phyloP scores from a whole-genome alignment of 2,113 vertebrate species.

The Xiphophorus hellerii region DNA sequence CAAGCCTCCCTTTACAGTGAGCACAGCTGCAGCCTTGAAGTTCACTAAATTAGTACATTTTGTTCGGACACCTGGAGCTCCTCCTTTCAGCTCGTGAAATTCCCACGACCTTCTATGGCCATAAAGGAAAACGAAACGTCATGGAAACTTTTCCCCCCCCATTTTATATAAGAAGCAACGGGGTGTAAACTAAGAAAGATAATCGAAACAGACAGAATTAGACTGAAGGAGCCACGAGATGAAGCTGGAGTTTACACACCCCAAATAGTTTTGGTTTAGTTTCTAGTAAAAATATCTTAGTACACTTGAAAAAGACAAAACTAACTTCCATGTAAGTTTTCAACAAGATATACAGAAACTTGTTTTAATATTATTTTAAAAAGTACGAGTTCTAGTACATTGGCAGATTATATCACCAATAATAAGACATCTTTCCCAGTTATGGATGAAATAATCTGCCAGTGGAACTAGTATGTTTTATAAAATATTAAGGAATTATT shows the following conservation, averaged over 20 bases:
- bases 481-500: too few relatives aligned
- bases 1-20: not conserved
- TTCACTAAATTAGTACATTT: not conserved
- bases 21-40: not conserved
- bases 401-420: too few relatives aligned
- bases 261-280: too few relatives aligned
- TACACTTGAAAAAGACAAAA: too few relatives aligned
- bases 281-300: too few relatives aligned
- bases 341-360: too few relatives aligned
- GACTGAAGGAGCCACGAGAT: not conserved
- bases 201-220: not conserved
- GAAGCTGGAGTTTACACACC: not conserved
- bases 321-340: too few relatives aligned
- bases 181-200: not conserved
- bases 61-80: slow-evolving; percentile 29
- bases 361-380: too few relatives aligned
- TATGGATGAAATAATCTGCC: too few relatives aligned
- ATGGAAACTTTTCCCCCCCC: slow-evolving; percentile 35
- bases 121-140: slow-evolving; percentile 12
- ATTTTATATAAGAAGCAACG: slow-evolving; percentile 6
- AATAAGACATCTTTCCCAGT: too few relatives aligned
- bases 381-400: too few relatives aligned
- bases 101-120: slow-evolving; percentile 56
- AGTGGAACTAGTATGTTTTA: too few relatives aligned
- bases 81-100: slow-evolving; percentile 6